Evolutionary conservation across 2,797 vertebrate genomes (phyloP).

Genomic region (Gephyroberyx darwinii): DNA sequence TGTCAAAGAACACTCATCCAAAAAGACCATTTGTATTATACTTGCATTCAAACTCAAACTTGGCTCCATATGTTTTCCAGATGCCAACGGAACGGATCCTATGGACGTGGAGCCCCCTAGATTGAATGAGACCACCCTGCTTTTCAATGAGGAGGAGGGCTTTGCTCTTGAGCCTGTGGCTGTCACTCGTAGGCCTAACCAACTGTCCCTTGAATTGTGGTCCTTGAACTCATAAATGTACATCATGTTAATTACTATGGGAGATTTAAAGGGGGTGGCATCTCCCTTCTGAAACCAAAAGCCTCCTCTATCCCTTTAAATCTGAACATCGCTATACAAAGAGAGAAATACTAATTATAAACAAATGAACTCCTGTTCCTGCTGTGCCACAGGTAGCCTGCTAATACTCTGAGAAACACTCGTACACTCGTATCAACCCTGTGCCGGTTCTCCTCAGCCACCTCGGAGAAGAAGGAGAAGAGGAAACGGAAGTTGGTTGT

Average conservation of each 20-base stretch:
- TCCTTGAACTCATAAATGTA: constrained; percentile 1
- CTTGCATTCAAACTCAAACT: not conserved
- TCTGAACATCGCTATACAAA: not conserved
- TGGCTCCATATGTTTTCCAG: constrained; percentile 44
- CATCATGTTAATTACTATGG: not conserved
- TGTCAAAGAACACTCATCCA: not conserved
- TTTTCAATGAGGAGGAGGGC: constrained; percentile 57
- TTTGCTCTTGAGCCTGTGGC: constrained; percentile 80
- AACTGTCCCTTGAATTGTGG: constrained; percentile 4
- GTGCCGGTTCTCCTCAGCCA: constrained; percentile 59
- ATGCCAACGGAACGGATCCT: constrained; percentile 5
- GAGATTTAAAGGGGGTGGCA: not conserved
- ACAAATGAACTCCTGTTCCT: not conserved
- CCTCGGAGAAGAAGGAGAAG: constrained; percentile 53
- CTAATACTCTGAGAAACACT: not conserved
- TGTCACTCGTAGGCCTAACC: constrained; percentile 68
- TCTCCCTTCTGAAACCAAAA: not conserved
- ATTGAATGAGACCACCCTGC: constrained; percentile 61
- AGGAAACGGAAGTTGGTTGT: constrained; percentile 79
- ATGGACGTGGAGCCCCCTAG: constrained; percentile 16
- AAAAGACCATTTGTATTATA: not conserved
- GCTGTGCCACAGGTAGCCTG: not conserved
- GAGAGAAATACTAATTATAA: not conserved
- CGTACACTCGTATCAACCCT: not conserved
- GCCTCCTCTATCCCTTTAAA: not conserved